Evolutionary conservation across 2,888 invertebrate genomes (phyloP), one percentile per base, ranked within the genome.

Genomic region (Apamea epomidion): DNA sequence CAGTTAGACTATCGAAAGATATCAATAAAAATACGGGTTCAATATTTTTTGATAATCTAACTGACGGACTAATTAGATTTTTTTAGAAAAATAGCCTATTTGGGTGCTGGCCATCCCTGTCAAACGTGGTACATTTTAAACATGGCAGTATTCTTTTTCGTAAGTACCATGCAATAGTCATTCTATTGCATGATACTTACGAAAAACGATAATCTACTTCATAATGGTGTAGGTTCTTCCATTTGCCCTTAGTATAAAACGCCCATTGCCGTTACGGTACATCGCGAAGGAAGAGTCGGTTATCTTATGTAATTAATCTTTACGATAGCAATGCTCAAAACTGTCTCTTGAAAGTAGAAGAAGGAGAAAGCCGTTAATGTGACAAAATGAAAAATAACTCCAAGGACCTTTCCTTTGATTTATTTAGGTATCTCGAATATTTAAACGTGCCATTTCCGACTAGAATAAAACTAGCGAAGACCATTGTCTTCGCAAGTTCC

Each of bases 281-380:
- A 60, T 48, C 0, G 51, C 51, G 32, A 25, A 21, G 58, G 6
- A 21, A 78, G 29, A 64, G n/a, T 54, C 32, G 18, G n/a, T n/a
- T 70, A 70, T 68, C 79, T 64, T n/a, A 5, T 10, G 21, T 12
- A n/a, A 25, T 64, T 54, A 70, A 71, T 81, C 64, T 81, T 79
- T 54, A 71, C 51, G 64, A 71, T 32, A 64, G n/a, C 54, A 45
- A n/a, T 70, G 5, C 29, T 81, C 51, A 51, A 54, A 70, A 29
- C 48, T 37, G 14, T 62, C 6, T 18, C 6, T 42, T 65, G 14
- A 25, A 65, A 25, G 3, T 25, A 42, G 1, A 25, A 29, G 16
- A 62, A 25, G 5, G 25, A 29, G 51, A 42, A 54, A 64, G 51
- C 18, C 5, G 14, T 54, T 29, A 76, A 37, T 37, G n/a, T 29